Base-by-base conservation (phyloP, 64 coral and sea anemone genomes). In the Pachyseris speciosa region DNA sequence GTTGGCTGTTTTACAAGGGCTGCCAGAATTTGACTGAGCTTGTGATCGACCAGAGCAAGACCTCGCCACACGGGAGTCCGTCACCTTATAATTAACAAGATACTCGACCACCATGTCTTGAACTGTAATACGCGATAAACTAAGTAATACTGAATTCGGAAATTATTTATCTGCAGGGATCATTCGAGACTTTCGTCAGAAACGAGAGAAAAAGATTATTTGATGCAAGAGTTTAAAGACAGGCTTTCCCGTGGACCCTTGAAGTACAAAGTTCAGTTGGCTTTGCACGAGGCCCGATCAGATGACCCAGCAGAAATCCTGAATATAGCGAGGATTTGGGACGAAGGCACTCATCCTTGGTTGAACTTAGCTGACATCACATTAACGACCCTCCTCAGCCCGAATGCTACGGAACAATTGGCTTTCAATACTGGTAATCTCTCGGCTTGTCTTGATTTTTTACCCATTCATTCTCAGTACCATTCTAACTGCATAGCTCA, bases 311-410 rank as follows among this genome's bases (percentile, higher is more conserved):
- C 69, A 34, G 37, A 84, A 7, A 64, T 90, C 3, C 47, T 94
- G 17, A 59, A 90, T 67, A 41, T 36, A 10, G 36, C 24, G 32
- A 74, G 69, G 25, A 20, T 52, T 9, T 94, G 93, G 93, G 72
- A 94, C 76, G 93, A 90, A 40, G 58, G 30, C 9, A 78, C 69
- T 0, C 93, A 94, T 66, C 79, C 86, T 13, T 94, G 93, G 93
- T 37, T 94, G 2, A 87, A 94, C 39, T 10, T 94, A 3, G 93
- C 86, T 90, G 87, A 94, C 80, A 53, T 94, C 78, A 94, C 37
- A 5, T 20, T 94, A 20, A 90, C 79, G 0, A 74, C 87, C 0
- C 26, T 85, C 12, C 87, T 94, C 0, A 27, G 76, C 61, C 74
- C 63, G 34, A 50, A 74, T 36, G 87, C 65, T 25, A 61, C 58